Evolutionary conservation across 2,888 invertebrate genomes (phyloP).

Genomic region (Morpho deidamia): DNA sequence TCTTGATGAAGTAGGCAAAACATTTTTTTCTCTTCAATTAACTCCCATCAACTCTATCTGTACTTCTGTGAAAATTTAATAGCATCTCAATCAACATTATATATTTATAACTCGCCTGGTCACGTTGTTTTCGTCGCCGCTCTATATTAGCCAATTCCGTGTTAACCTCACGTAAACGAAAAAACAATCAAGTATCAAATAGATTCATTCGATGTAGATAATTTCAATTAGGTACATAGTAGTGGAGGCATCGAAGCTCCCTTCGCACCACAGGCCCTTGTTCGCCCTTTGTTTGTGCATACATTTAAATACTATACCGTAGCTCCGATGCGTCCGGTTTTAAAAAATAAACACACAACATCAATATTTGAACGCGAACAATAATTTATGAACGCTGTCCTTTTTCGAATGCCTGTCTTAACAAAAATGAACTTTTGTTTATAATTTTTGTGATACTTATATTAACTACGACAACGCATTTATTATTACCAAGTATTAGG

Average conservation of each 20-base stretch:
- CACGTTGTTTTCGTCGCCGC: too few species aligned
- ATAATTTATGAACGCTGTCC: conserved; percentile 54
- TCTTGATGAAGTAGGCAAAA: too few species aligned
- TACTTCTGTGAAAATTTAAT: too few species aligned
- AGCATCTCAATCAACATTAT: too few species aligned
- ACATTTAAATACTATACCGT: conserved; percentile 67
- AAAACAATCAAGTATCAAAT: conserved; percentile 44
- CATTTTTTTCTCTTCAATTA: too few species aligned
- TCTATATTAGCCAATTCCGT: too few species aligned
- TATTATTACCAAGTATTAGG: too few species aligned
- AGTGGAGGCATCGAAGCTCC: conserved; percentile 48
- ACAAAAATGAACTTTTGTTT: conserved; percentile 19
- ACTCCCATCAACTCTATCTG: too few species aligned
- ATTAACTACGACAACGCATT: too few species aligned
- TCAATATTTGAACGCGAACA: conserved; percentile 57
- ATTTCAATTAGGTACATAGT: conserved; percentile 70
- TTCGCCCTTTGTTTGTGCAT: conserved; percentile 69
- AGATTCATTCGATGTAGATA: conserved; percentile 31
- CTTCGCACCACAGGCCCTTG: conserved; percentile 54
- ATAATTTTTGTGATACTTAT: neutral
- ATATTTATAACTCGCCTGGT: too few species aligned
- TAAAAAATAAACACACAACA: conserved; percentile 49
- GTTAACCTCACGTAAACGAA: neutral
- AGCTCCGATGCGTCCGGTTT: conserved; percentile 54
- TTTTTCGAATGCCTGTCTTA: conserved; percentile 24